Evolutionary conservation across 2,888 invertebrate genomes (phyloP).

Genomic region (Catonia carolina): DNA sequence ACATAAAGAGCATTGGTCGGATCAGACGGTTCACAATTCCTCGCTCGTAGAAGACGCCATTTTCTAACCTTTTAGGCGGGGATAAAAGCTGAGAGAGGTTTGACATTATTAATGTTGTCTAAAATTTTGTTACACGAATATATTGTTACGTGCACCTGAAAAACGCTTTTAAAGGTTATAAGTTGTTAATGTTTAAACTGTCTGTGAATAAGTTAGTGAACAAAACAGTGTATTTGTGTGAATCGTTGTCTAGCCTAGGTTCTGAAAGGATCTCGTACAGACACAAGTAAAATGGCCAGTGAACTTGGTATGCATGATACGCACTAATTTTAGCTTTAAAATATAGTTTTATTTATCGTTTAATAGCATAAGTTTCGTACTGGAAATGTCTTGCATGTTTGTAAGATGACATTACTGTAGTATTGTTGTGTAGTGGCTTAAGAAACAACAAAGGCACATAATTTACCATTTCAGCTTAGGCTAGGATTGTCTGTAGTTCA

Average conservation of each 20-base stretch:
- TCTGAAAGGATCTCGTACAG: neutral
- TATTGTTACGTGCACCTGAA: too few relatives aligned
- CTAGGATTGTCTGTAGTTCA: neutral
- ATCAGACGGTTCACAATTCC: too few relatives aligned
- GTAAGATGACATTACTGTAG: neutral
- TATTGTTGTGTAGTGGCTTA: too few relatives aligned
- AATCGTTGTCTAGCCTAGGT: too few relatives aligned
- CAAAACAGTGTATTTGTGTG: neutral
- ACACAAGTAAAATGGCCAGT: conserved; percentile 7
- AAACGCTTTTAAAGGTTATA: too few relatives aligned
- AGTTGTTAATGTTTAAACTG: too few relatives aligned
- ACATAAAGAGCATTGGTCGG: too few relatives aligned
- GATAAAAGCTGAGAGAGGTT: conserved; percentile 18
- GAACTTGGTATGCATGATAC: conserved; percentile 9
- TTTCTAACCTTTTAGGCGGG: conserved; percentile 27
- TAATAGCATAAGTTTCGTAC: neutral
- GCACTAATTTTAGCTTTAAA: neutral
- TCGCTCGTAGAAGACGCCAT: conserved; percentile 18
- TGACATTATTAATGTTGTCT: conserved; percentile 11
- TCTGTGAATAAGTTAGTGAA: neutral
- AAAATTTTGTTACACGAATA: neutral
- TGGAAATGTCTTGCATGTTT: neutral
- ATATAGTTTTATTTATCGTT: neutral
- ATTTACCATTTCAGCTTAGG: neutral
- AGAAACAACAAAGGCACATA: too few relatives aligned